Evolutionary conservation across 2,888 invertebrate species (phyloP), one percentile per base, ranked within the genome.

Genomic region (Trichogramma evanescens): DNA sequence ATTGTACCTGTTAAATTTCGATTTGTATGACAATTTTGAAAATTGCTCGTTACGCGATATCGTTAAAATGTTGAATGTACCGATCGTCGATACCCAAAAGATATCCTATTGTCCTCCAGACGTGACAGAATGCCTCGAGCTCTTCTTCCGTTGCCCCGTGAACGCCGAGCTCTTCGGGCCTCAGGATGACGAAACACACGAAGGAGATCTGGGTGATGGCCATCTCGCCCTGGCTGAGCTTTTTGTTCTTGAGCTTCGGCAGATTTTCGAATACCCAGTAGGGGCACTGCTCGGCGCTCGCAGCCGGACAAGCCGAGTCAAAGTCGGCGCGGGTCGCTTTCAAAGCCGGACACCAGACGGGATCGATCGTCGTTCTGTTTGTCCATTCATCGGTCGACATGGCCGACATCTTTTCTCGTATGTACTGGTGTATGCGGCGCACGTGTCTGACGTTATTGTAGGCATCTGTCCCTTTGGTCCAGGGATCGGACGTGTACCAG

Each of bases 51-150:
- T 3, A 39, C 13, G 9, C 38, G 41, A 26, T 26, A 26, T 26
- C 26, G 3, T 26, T 26, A 26, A 26, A 26, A 26, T 26, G 3
- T 26, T 3, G 26, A 26, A 26, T 26, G 7, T 62, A 75, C 70
- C 72, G 67, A 62, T 79, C 78, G 8, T 77, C 70, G 5, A 78
- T 69, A 0, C 84, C 84, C 1, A 84, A 71, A 5, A 80, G 68
- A 67, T 80, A 81, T 1, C 83, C 83, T 7, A 83, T 69, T 8
- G 77, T 76, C 52, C 80, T 71, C 84, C 84, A 84, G 43, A 82
- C 72, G 64, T 83, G 81, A 41, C 82, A 76, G 65, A 81, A 81
- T 39, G 79, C 80, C 4, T 82, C 81, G 8, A 83, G 67, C 56
- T 83, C 81, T 7, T 77, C 74, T 2, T 77, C 72, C 10, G 72